Base-by-base conservation (phyloP, 2,113 vertebrate genomes). In the Rhineura floridana region DNA sequence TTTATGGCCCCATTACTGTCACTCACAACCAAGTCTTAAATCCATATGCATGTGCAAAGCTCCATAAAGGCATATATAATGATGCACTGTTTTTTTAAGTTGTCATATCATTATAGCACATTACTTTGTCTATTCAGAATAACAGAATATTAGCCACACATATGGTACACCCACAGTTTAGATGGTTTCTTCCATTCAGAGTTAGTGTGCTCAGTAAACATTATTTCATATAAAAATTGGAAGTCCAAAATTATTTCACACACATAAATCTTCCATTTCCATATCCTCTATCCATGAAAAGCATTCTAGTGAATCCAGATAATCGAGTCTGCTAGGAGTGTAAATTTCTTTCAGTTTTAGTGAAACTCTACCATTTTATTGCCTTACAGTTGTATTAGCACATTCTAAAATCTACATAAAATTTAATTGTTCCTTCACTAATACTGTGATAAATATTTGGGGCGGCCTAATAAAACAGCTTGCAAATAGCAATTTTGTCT, bases 361-460 rank as follows among this genome's bases (percentile, higher is more conserved):
- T 87, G 84, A 91, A 96, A 94, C 76, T 2, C 62, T 30, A 80
- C 69, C 55, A 85, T 94, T 92, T 91, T 78, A 81, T 65, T 87
- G 73, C 67, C 59, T 65, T 86, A 70, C 1, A 1, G 81, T 30
- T 91, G 95, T 92, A 83, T 85, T 81, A 83, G 80, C 88, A 21
- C 55, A 89, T 91, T 94, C 90, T 77, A 76, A 93, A 93, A 92
- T 89, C 92, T 92, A 77, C 89, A 93, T 92, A 87, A 94, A 94
- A 70, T 91, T 93, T 94, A 88, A 94, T 81, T 72, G 78, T 33
- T 93, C 87, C 92, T 95, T 93, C 85, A 95, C 89, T 93, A 94
- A 95, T 86, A 87, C 81, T 63, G 75, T 87, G 93, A 95, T 94
- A 93, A 96, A 94, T 96, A 96, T 90, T 93, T 94, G 92, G 83